Evolutionary conservation across 2,888 invertebrate species (phyloP).

Genomic region (Nomada ferruginata): DNA sequence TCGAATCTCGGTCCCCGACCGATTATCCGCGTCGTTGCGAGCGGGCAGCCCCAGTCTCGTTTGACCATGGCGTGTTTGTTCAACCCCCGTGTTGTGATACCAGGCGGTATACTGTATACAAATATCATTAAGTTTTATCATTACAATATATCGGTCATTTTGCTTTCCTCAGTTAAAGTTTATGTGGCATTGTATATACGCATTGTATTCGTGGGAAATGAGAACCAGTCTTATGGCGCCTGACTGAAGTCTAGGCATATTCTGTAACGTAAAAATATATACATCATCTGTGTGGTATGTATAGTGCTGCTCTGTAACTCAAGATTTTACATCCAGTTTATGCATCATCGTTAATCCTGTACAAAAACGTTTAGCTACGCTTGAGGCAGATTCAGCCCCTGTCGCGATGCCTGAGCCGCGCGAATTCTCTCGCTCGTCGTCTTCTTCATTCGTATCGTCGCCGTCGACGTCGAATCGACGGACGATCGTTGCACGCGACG

Average conservation of each 20-base stretch:
- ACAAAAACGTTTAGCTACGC: conserved; percentile 81
- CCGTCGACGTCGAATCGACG: not conserved
- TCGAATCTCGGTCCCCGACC: conserved; percentile 45
- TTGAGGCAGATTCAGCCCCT: conserved; percentile 77
- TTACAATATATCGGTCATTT: conserved; percentile 79
- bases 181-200: conserved; percentile 83
- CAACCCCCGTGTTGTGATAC: conserved; percentile 73
- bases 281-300: conserved; percentile 84
- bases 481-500: conserved; percentile 2
- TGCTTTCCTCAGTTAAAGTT: conserved; percentile 72
- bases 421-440: conserved; percentile 15
- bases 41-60: conserved; percentile 76
- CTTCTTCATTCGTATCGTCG: not conserved
- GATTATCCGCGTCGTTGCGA: conserved; percentile 74
- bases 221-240: conserved; percentile 84
- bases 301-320: conserved; percentile 85
- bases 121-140: conserved; percentile 83
- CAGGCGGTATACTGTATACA: conserved; percentile 81
- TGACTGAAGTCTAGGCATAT: conserved; percentile 82
- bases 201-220: conserved; percentile 83
- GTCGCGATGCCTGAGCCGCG: conserved; percentile 60
- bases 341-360: conserved; percentile 81
- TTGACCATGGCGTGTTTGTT: conserved; percentile 50
- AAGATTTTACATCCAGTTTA: conserved; percentile 83
- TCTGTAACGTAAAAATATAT: conserved; percentile 85